Evolutionary conservation across 2,888 invertebrate species (phyloP).

Genomic region (Ochropleura leucogaster): DNA sequence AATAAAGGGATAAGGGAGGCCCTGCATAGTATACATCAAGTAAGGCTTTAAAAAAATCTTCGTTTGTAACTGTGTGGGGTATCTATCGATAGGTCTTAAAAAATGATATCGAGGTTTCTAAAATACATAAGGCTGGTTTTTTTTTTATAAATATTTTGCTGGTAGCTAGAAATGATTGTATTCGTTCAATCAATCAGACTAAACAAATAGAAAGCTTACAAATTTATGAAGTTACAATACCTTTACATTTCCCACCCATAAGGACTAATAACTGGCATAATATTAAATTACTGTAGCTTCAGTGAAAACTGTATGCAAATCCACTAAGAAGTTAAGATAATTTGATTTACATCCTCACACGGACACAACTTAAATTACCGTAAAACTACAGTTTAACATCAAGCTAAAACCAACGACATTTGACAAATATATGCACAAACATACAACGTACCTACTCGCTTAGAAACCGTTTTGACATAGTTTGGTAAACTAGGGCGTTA

Average conservation of each 20-base stretch:
- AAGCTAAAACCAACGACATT: constrained; percentile 3
- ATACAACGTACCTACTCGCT: neutral
- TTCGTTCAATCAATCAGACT: neutral
- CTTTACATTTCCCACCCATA: too few species aligned
- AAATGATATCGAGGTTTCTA: too few species aligned
- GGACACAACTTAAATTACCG: constrained; percentile 8
- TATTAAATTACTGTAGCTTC: too few species aligned
- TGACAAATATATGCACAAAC: constrained; percentile 16
- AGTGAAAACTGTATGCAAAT: neutral
- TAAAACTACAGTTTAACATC: neutral
- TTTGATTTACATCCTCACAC: neutral
- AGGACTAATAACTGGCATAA: too few species aligned
- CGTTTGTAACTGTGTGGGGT: too few species aligned
- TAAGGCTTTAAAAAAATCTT: too few species aligned
- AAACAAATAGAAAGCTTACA: neutral
- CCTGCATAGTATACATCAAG: too few species aligned
- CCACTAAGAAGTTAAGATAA: neutral
- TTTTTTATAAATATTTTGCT: neutral
- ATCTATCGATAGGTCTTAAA: too few species aligned
- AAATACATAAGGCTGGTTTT: neutral
- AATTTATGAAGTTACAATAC: neutral
- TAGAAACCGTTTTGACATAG: constrained; percentile 38
- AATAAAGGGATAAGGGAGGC: too few species aligned
- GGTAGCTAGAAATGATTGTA: neutral
- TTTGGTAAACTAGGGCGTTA: constrained; percentile 46